Percentiles rank a stretch among this genome's conserved stretches.
Conservation (phyloP, 2,113 vertebrate genomes). For the Burhinus bistriatus region DNA sequence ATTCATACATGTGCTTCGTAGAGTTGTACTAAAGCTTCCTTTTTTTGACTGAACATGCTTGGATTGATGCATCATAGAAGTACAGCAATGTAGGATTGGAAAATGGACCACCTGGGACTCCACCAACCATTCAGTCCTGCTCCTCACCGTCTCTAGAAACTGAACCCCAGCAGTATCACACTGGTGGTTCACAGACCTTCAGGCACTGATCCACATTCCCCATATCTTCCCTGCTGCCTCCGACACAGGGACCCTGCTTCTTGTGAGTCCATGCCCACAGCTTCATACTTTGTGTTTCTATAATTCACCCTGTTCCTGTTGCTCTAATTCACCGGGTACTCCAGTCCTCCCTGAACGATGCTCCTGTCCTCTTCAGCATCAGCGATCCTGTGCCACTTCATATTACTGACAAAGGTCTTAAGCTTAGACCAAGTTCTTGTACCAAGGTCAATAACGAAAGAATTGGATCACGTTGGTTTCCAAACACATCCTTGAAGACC, state of each 20-base stretch:
- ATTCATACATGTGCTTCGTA: neutral
- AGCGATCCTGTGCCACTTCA: neutral
- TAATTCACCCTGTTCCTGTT: neutral
- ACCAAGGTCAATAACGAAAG: neutral
- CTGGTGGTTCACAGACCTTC: neutral
- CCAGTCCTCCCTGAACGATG: neutral
- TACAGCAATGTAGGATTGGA: neutral
- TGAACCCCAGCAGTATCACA: neutral
- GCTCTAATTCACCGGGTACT: neutral
- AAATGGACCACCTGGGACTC: neutral
- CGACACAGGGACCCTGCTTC: neutral
- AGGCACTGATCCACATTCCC: neutral
- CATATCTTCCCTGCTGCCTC: neutral
- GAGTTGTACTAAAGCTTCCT: neutral
- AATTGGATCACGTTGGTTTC: neutral
- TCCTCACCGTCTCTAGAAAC: neutral
- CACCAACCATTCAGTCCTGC: neutral
- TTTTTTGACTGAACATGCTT: neutral
- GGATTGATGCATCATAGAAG: neutral
- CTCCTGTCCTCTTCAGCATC: neutral
- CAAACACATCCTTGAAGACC: rapidly evolving
- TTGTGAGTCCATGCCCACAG: neutral
- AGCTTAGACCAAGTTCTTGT: neutral
- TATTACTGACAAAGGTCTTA: neutral
- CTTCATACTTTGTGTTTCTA: neutral